Conservation (phyloP, 2,797 vertebrate species). For the Gorsachius magnificus region DNA sequence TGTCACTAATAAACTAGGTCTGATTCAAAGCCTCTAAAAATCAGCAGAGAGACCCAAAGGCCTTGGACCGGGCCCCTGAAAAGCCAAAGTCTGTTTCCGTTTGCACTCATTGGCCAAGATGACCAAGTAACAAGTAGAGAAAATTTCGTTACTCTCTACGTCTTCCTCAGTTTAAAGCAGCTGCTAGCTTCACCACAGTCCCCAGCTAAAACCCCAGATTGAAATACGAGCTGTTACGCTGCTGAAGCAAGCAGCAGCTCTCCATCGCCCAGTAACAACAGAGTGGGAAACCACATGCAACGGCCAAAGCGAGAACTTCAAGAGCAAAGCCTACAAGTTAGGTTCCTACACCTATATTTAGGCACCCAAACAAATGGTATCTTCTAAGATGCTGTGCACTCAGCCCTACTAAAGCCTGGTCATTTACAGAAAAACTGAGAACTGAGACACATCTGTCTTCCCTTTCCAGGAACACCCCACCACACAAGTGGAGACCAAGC, state of each 20-base stretch:
- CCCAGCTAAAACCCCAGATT: neutral
- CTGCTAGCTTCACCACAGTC: neutral
- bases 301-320: neutral
- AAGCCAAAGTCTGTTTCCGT: neutral
- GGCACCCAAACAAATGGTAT: neutral
- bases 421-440: neutral
- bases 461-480: neutral
- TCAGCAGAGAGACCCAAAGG: neutral
- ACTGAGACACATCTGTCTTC: neutral
- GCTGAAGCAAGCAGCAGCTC: neutral
- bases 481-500: rapidly evolving
- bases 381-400: neutral
- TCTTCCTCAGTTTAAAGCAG: neutral
- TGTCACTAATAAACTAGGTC: neutral
- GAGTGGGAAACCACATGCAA: neutral
- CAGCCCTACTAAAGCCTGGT: neutral
- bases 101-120: neutral
- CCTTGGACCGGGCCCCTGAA: neutral
- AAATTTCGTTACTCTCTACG: neutral
- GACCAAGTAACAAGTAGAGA: neutral
- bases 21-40: neutral
- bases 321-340: neutral
- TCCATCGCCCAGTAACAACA: neutral
- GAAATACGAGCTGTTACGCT: neutral
- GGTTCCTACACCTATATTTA: neutral